These are phyloP conservation scores for Sebastes matsubarae DNA, from an alignment of 2,797 vertebrate species.

Conservation along the genomic window DNA sequence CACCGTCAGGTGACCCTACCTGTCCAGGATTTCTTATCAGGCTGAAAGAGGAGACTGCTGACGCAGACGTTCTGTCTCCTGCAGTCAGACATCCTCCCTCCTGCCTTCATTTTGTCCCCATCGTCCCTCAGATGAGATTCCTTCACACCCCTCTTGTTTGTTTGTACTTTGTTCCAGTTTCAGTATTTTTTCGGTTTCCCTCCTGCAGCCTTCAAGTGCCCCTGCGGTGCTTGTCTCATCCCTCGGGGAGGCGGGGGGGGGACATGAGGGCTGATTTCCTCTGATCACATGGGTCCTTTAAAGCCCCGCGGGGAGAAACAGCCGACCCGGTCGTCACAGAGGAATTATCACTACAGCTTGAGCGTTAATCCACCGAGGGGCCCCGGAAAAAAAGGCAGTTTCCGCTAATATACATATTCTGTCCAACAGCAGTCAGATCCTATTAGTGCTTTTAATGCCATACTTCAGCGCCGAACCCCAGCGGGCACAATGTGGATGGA, in stretches of 20 bases:
- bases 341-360: constrained; percentile 27
- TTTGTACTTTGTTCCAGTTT: background rate
- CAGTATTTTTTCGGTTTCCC: background rate
- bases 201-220: background rate
- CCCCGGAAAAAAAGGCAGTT: background rate
- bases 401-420: constrained; percentile 43
- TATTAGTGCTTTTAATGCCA: constrained; percentile 55
- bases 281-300: constrained; percentile 11
- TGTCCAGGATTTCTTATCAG: background rate
- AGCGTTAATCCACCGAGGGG: constrained; percentile 39
- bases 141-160: background rate
- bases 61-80: background rate
- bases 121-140: constrained; percentile 1
- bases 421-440: constrained; percentile 49
- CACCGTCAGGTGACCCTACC: constrained; percentile 23
- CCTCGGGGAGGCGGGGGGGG: background rate
- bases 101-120: background rate
- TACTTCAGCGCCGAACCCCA: constrained; percentile 24
- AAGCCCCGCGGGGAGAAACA: background rate
- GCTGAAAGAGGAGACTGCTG: constrained; percentile 20
- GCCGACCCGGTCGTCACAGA: constrained; percentile 1
- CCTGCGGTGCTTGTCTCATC: background rate
- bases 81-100: background rate
- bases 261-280: background rate
- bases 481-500: background rate